Evolutionary conservation across 2,888 invertebrate genomes (phyloP).

Genomic region (Drosophila eohydei): DNA sequence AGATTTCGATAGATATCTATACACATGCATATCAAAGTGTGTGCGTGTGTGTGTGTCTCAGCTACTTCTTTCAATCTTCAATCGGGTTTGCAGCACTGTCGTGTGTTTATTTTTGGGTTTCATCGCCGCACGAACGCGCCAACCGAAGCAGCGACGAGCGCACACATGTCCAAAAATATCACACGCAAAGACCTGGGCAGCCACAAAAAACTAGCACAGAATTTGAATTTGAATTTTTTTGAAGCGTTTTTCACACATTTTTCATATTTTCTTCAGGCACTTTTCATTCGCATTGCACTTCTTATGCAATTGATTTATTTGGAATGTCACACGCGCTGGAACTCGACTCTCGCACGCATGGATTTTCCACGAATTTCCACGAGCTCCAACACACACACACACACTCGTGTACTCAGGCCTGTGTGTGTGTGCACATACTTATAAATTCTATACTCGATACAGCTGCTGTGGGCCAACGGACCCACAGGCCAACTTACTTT

Average conservation of each 20-base stretch:
- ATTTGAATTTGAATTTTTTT: constrained; percentile 54
- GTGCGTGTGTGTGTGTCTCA: neutral
- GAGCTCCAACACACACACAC: constrained; percentile 44
- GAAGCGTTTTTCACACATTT: constrained; percentile 63
- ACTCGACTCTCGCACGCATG: constrained; percentile 53
- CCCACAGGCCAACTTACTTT: constrained; percentile 82
- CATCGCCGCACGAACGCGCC: constrained; percentile 65
- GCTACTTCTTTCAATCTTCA: constrained; percentile 27
- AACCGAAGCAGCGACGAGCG: constrained; percentile 59
- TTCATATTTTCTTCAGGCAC: constrained; percentile 55
- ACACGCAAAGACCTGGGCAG: constrained; percentile 82
- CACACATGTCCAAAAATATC: constrained; percentile 82
- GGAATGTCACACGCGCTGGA: constrained; percentile 43
- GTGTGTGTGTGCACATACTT: constrained; percentile 47
- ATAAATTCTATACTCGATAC: constrained; percentile 76
- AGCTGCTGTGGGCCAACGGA: constrained; percentile 60
- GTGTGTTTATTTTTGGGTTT: constrained; percentile 82
- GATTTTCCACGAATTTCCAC: constrained; percentile 80
- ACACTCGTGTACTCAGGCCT: too few relatives aligned
- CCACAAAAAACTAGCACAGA: constrained; percentile 73
- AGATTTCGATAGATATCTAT: constrained; percentile 18
- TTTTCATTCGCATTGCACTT: constrained; percentile 47
- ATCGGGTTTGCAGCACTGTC: constrained; percentile 65
- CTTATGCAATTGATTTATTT: constrained; percentile 60
- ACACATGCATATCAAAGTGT: neutral